Evolutionary conservation across 2,797 vertebrate genomes (phyloP).

Genomic region (Lacerta bilineata): DNA sequence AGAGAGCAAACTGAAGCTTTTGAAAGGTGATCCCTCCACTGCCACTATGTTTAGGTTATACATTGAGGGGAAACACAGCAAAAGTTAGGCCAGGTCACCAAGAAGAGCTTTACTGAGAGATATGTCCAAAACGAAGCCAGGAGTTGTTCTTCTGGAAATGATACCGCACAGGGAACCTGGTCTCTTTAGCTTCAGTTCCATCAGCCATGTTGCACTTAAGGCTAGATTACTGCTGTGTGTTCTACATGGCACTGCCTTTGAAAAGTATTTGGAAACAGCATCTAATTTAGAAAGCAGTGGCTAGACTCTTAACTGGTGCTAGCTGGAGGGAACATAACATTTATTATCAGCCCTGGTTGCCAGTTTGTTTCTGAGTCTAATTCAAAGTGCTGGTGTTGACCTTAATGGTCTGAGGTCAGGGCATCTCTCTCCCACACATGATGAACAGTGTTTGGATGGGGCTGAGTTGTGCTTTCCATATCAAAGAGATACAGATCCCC

Average conservation of each 20-base stretch:
- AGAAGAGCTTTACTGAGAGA: neutral
- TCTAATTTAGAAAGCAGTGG: neutral
- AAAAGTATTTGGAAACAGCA: neutral
- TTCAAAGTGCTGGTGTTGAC: slow-evolving; percentile 27
- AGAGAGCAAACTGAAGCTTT: neutral
- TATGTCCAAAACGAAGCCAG: neutral
- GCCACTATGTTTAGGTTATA: neutral
- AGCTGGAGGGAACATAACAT: slow-evolving; percentile 14
- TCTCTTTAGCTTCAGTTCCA: neutral
- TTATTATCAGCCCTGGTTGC: slow-evolving; percentile 18
- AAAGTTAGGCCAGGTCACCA: neutral
- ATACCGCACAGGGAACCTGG: neutral
- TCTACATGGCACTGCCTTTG: neutral
- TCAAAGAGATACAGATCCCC: neutral
- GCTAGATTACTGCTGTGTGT: neutral
- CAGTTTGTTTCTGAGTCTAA: slow-evolving; percentile 22
- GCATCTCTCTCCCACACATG: neutral
- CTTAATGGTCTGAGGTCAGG: slow-evolving; percentile 6
- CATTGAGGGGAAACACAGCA: no score
- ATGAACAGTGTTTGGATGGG: neutral
- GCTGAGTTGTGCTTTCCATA: neutral
- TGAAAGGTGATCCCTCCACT: neutral
- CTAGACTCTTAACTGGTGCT: slow-evolving; percentile 15
- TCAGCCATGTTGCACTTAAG: neutral
- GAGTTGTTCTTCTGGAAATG: neutral